Base-by-base conservation (phyloP, 2,888 invertebrate species). In the Lasioglossum lativentre region DNA sequence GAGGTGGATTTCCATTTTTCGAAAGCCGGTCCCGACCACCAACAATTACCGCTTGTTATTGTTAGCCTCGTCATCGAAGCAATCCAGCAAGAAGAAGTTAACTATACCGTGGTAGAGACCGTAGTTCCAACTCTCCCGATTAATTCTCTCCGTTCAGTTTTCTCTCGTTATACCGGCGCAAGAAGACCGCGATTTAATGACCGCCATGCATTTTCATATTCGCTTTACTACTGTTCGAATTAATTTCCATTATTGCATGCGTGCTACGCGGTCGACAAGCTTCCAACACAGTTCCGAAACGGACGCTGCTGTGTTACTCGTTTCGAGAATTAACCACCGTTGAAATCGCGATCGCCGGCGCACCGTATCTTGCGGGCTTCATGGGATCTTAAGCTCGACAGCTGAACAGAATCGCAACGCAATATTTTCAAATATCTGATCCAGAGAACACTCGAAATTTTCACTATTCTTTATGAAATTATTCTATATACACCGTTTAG, bases 171-270 rank as follows among this genome's bases (percentile, higher is more conserved):
- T 30, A 66, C 8, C 1, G 34, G 66, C 30, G 30, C 3, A 34
- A 66, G 66, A 30, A 34, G 8, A 66, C 34, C 66, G 16, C 19
- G 16, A 68, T 68, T 68, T 68, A 68, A 68, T 68, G 68, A 38
- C 34, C 38, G 23, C 23, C 68, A 40, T 68, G 68, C 68, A 68
- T 68, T 68, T 68, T 68, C 68, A 68, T 68, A 68, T 34, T 34
- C 23, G 23, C 34, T 38, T 68, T 40, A 68, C 38, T n/a, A 68
- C 68, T 66, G 66, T 66, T 34, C 66, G 66, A 66, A 66, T 66
- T 34, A 30, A 66, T 66, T 66, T 66, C 16, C 66, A 30, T 66
- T 66, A 66, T 66, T 30, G 19, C 66, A 34, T 66, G 34, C 66
- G 8, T 19, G 59, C 52, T 59, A 14, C 27, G 23, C 59, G 23